A percentile compares a stretch with the other conserved stretches of the same genome.
These are phyloP conservation scores for Xestobium rufovillosum DNA, from an alignment of 2,888 invertebrate species.

Conservation along the genomic window DNA sequence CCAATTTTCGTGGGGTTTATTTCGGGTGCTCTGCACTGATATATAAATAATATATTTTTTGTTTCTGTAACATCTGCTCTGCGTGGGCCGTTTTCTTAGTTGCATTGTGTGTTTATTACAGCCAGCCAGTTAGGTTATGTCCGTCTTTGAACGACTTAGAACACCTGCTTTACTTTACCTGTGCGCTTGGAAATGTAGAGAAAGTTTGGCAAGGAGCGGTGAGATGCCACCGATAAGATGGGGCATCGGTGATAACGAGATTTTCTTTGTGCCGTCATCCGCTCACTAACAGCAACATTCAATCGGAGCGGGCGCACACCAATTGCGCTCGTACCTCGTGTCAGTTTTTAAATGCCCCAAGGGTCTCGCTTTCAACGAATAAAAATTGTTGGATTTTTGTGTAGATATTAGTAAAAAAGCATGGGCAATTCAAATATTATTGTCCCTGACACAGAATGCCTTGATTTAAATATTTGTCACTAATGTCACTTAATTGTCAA, in stretches of 20 bases:
- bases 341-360: too few species aligned
- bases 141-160: constrained; percentile 3
- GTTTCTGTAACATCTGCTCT: constrained; percentile 29
- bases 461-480: too few species aligned
- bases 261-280: constrained; percentile 31
- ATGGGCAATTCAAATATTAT: too few species aligned
- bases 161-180: constrained; percentile 9
- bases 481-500: too few species aligned
- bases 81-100: constrained; percentile 3
- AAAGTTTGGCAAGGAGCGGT: constrained; percentile 41
- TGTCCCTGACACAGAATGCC: too few species aligned
- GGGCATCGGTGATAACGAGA: constrained; percentile 34
- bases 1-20: constrained; percentile 27
- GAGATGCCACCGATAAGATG: constrained; percentile 36
- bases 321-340: too few species aligned
- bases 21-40: constrained; percentile 31
- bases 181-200: constrained; percentile 28
- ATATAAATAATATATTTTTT: constrained; percentile 38
- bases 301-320: too few species aligned
- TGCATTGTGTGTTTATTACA: constrained; percentile 31
- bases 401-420: too few species aligned
- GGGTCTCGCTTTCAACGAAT: too few species aligned
- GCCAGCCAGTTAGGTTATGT: constrained; percentile 29
- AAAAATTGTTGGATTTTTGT: too few species aligned
- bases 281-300: too few species aligned